Evolutionary conservation across 2,113 vertebrate genomes (phyloP).

Genomic region (Trinectes maculatus): DNA sequence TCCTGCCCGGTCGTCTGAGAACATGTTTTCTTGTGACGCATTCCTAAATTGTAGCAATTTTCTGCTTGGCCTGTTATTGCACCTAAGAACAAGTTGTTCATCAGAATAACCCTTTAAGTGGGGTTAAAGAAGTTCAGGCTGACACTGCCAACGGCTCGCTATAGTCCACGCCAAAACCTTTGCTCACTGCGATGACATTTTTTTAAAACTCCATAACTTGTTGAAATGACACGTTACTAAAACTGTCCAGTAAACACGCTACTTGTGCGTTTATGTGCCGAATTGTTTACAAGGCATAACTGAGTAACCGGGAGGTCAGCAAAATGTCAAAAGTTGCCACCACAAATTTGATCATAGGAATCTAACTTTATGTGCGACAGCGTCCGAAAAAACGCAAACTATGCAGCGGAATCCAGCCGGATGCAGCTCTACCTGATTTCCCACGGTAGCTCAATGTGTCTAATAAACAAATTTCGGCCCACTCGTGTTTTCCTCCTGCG

Average conservation of each 20-base stretch:
- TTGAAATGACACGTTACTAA: constrained; percentile 58
- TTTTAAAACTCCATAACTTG: constrained; percentile 18
- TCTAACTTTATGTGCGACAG: constrained; percentile 11
- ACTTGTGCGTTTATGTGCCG: constrained; percentile 47
- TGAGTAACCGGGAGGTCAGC: constrained; percentile 43
- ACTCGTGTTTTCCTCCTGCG: constrained; percentile 33
- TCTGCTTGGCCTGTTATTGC: neutral
- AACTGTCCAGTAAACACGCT: constrained; percentile 53
- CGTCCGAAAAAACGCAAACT: neutral
- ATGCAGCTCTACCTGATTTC: neutral
- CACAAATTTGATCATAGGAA: constrained; percentile 17
- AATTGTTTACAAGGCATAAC: constrained; percentile 58
- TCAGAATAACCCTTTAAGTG: neutral
- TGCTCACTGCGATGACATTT: constrained; percentile 54
- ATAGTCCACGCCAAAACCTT: neutral
- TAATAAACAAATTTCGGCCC: constrained; percentile 17
- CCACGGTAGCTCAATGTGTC: neutral
- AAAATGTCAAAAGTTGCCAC: constrained; percentile 27
- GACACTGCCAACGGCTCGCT: neutral
- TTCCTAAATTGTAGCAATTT: neutral
- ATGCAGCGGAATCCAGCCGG: too few species aligned
- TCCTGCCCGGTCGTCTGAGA: neutral
- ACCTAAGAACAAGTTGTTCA: neutral
- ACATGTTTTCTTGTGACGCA: neutral
- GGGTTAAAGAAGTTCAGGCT: constrained; percentile 9